These are phyloP conservation scores for Pachyrhynchus sulphureomaculatus DNA, from an alignment of 1,140 invertebrate species.

Conservation along the genomic window DNA sequence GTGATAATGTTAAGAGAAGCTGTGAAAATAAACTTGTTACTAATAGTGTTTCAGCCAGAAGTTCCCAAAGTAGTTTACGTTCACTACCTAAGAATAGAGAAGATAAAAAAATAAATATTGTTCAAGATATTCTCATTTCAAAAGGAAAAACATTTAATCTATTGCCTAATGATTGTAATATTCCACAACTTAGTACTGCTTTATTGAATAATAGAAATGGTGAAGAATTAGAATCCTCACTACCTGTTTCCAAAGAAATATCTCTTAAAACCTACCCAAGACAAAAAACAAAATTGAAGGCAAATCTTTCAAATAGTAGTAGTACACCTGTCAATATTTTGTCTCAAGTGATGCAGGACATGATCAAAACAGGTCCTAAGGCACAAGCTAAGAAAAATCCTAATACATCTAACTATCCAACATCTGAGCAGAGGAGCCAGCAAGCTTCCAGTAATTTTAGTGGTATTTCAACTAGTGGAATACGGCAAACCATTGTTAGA, in stretches of 20 bases:
- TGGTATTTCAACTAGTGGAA: neutral
- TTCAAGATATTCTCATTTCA: conserved; percentile 17
- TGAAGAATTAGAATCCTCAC: neutral
- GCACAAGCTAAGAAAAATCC: neutral
- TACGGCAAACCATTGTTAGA: neutral
- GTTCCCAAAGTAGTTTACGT: no score
- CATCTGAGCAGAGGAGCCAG: neutral
- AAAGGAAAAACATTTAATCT: conserved; percentile 1
- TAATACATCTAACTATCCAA: neutral
- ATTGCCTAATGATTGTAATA: neutral
- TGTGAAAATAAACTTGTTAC: neutral
- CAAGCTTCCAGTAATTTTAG: neutral
- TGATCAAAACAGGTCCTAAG: conserved; percentile 14
- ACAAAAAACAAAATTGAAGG: neutral
- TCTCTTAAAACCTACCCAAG: neutral
- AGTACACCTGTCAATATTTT: conserved; percentile 11
- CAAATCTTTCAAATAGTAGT: neutral
- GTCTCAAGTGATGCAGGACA: conserved; percentile 11
- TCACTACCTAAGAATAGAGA: no score
- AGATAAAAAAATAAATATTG: conserved; percentile 13
- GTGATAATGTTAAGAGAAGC: neutral
- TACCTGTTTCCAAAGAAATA: neutral
- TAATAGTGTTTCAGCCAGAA: no score
- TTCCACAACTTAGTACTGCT: no score
- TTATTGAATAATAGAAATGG: no score